Base-by-base conservation (phyloP, 2,797 vertebrate species). In the Typhlichthys subterraneus region DNA sequence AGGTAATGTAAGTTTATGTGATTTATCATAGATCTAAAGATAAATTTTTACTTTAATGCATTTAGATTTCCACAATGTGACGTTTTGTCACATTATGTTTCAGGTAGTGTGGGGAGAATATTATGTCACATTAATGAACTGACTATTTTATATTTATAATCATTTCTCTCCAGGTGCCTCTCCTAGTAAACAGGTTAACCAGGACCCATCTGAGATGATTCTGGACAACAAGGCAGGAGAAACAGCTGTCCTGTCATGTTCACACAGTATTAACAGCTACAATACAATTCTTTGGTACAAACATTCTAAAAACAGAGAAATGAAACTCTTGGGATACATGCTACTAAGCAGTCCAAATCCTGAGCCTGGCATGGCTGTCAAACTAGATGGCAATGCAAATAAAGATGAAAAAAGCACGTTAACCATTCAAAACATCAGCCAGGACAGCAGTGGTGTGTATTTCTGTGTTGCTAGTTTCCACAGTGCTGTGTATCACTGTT, bases 281-380 rank as follows among this genome's bases (percentile, higher is more conserved):
- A 9, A 84, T 15, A 9, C 0, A 23, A 82, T 90, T 48, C 42
- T 82, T 2, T 90, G 88, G 88, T 90, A 90, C 79, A 82, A 86
- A 0, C 81, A 79, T 15, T n/a, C 13, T 1, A 11, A 45, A 0
- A n/a, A 58, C 5, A 12, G 5, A 57, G 23, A 58, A 1, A 19
- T 90, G 0, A 70, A 72, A 53, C 2, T 76, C 1, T 57, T 89
- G 17, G 82, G 85, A 46, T 60, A 83, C 58, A 53, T 81, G 3
- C 2, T 9, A 0, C 9, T 0, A 17, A 0, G 0, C 8, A n/a
- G 0, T 1, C 1, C 0, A 11, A 1, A 33, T 8, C 15, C 23
- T 47, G 83, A 84, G n/a, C 0, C 8, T 0, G 59, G 2, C 1
- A 2, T 53, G n/a, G 12, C 0, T 45, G 60, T 79, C n/a, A 57